A percentile compares a stretch with the other conserved stretches of the same genome.
Evolutionary conservation across 2,797 vertebrate species (phyloP).

Genomic region (Crenichthys baileyi): DNA sequence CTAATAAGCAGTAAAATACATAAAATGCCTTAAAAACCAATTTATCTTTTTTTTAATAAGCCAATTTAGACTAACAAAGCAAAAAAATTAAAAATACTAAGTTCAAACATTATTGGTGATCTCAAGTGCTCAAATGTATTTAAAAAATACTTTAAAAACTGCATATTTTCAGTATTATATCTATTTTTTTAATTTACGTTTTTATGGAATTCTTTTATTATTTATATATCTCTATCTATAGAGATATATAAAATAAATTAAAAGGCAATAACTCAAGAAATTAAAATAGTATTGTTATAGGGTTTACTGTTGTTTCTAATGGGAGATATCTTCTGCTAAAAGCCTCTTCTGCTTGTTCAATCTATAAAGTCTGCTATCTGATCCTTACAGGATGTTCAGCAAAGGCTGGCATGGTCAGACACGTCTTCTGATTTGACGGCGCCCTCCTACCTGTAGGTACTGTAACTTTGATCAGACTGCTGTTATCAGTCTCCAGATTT

Average conservation of each 20-base stretch:
- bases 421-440: slow-evolving; percentile 9
- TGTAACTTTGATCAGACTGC: slow-evolving; percentile 20
- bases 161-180: neutral
- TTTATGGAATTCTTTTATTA: neutral
- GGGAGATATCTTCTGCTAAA: neutral
- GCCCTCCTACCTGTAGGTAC: slow-evolving; percentile 9
- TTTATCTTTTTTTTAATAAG: neutral
- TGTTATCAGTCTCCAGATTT: slow-evolving; percentile 32
- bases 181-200: neutral
- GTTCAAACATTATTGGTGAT: neutral
- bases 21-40: neutral
- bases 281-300: neutral
- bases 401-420: neutral
- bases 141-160: neutral
- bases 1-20: neutral
- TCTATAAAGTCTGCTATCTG: neutral
- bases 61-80: neutral
- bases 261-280: neutral
- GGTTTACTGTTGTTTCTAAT: neutral
- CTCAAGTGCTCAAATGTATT: too few species aligned
- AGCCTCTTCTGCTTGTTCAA: neutral
- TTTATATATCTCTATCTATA: neutral
- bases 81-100: neutral
- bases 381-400: neutral
- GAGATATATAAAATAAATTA: too few species aligned